Evolutionary conservation across 2,113 vertebrate species (phyloP).

Genomic region (Lepus europaeus): DNA sequence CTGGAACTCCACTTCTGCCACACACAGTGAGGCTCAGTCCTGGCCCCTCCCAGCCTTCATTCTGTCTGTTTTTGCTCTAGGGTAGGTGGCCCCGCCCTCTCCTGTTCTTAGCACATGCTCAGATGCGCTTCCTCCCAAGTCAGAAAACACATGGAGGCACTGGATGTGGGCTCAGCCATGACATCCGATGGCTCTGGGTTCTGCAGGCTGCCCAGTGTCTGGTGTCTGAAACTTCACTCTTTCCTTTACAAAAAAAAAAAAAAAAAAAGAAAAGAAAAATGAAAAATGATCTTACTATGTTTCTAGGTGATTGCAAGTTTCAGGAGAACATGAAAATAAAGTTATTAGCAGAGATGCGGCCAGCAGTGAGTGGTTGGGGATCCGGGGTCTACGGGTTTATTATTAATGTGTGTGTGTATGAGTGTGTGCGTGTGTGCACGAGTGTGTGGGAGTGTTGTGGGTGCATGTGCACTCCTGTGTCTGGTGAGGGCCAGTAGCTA

Average conservation of each 20-base stretch:
- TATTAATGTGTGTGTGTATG: not conserved
- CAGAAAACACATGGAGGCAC: not conserved
- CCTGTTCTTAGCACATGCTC: not conserved
- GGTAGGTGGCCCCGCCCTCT: too few species aligned
- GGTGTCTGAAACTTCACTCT: not conserved
- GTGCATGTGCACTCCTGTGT: too few species aligned
- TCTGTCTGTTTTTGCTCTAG: too few species aligned
- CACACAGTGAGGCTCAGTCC: not conserved
- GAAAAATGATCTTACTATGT: not conserved
- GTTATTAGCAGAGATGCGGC: too few species aligned
- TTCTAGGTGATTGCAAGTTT: too few species aligned
- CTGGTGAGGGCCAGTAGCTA: rapidly evolving
- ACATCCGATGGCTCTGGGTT: not conserved
- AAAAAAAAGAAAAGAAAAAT: too few species aligned
- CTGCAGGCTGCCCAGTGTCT: rapidly evolving
- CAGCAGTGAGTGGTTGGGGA: rapidly evolving
- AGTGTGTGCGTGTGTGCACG: not conserved
- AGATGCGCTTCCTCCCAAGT: not conserved
- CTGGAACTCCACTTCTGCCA: not conserved
- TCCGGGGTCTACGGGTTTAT: too few species aligned
- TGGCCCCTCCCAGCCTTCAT: too few species aligned
- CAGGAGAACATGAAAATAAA: rapidly evolving
- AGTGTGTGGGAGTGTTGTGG: rapidly evolving
- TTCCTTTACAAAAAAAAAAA: not conserved
- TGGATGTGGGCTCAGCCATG: not conserved